These are phyloP conservation scores for Neopipo cinnamomea DNA, from an alignment of 2,113 vertebrate genomes.

Conservation along the genomic window DNA sequence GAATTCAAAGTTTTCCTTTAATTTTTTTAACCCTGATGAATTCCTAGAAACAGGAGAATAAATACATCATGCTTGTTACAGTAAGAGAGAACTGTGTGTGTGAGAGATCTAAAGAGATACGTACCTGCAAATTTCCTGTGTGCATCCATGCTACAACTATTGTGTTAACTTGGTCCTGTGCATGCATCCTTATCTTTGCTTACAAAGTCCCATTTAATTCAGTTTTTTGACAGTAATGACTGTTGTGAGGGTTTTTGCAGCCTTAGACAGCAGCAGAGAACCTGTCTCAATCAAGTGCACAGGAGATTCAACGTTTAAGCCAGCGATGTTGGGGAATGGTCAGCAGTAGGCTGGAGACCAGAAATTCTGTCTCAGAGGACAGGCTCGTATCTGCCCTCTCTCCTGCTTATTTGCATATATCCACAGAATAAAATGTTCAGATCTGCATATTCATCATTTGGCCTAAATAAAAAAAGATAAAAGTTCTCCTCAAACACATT, in stretches of 20 bases:
- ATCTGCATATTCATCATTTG: background rate
- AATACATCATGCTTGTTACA: constrained; percentile 9
- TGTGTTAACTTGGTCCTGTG: background rate
- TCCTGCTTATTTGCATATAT: background rate
- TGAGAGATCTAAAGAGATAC: background rate
- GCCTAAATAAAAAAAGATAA: background rate
- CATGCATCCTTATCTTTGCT: background rate
- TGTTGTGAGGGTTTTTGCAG: background rate
- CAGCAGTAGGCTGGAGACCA: background rate
- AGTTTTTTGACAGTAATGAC: background rate
- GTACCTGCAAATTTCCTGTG: background rate
- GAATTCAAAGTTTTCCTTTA: background rate
- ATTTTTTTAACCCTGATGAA: constrained; percentile 4
- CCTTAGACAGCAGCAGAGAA: background rate
- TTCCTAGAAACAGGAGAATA: constrained; percentile 6
- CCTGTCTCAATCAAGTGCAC: background rate
- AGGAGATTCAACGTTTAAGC: background rate
- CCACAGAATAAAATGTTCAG: background rate
- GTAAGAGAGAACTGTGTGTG: background rate
- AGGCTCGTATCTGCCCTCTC: background rate
- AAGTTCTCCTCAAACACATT: background rate
- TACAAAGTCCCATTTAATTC: background rate
- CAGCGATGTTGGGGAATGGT: background rate
- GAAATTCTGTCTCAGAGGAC: background rate
- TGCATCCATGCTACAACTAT: background rate